Percentiles rank a stretch among this genome's conserved stretches.
These are phyloP conservation scores for Ondatra zibethicus DNA, from an alignment of 2,113 vertebrate species.

Conservation along the genomic window DNA sequence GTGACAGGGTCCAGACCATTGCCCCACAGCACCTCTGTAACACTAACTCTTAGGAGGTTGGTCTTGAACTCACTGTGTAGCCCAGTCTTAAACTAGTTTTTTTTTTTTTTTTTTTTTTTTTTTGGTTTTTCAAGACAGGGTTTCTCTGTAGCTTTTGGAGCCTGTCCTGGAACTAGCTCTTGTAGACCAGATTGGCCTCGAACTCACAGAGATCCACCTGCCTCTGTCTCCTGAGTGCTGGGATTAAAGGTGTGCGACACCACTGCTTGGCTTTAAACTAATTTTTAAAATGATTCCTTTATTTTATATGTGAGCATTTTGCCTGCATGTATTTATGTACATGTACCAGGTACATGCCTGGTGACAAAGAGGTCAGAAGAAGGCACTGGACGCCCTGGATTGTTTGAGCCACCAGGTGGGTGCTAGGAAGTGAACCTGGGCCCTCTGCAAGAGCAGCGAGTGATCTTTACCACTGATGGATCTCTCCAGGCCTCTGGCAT, in stretches of 20 bases:
- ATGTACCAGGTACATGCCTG: background rate
- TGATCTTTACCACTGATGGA: background rate
- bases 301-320: background rate
- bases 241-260: no score
- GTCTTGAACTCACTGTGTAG: background rate
- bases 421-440: background rate
- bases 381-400: background rate
- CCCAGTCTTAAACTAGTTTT: background rate
- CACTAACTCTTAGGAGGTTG: background rate
- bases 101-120: no score
- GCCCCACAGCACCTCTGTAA: background rate
- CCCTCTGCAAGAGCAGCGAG: background rate
- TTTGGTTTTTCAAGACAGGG: no score
- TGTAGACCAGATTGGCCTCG: no score
- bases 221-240: no score
- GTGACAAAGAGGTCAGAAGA: background rate
- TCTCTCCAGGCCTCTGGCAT: background rate
- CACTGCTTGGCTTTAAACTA: no score
- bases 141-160: no score
- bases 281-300: background rate
- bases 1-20: no score
- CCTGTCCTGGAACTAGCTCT: no score
- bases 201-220: no score
- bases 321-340: background rate
- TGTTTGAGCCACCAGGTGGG: background rate